Conservation (phyloP, 2,113 vertebrate species). For the Pteronura brasiliensis region DNA sequence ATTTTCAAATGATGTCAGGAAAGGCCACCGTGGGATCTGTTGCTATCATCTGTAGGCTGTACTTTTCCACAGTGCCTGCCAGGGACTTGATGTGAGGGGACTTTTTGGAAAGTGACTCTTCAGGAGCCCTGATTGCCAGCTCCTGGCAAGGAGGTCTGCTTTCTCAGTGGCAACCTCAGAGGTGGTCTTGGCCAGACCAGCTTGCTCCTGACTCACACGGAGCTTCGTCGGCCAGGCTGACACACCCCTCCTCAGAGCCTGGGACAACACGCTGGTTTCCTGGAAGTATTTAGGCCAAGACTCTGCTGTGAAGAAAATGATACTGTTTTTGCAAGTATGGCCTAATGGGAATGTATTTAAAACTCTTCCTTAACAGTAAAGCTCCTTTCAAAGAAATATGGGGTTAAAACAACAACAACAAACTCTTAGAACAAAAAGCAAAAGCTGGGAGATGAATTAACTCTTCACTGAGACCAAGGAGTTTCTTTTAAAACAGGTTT, state of each 20-base stretch:
- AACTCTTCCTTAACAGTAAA: not conserved
- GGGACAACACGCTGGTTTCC: slow-evolving; percentile 37
- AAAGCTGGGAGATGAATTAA: not conserved
- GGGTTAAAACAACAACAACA: not conserved
- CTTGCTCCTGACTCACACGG: not conserved
- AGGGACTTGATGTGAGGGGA: slow-evolving; percentile 4
- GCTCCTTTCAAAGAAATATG: not conserved
- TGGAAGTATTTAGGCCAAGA: slow-evolving; percentile 10
- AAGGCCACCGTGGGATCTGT: not conserved
- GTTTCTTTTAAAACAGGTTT: slow-evolving; percentile 8
- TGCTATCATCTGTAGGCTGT: not conserved
- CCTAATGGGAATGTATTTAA: not conserved
- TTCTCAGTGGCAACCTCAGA: slow-evolving; percentile 1
- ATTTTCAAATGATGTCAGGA: slow-evolving; percentile 46
- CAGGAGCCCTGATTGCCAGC: slow-evolving; percentile 38
- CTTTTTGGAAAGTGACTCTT: not conserved
- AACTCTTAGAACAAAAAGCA: not conserved
- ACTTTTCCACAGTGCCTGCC: slow-evolving; percentile 18
- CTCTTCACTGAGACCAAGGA: not conserved
- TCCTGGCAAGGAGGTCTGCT: not conserved
- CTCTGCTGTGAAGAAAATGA: slow-evolving; percentile 44
- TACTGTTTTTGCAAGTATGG: slow-evolving; percentile 33
- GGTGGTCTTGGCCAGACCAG: slow-evolving; percentile 47
- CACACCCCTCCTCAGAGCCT: not conserved
- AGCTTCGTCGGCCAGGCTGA: not conserved